Percentiles rank a stretch among this genome's conserved stretches.
These are phyloP conservation scores for Palythoa grandiflora DNA, from an alignment of 92 coral and sea anemone species.

Conservation along the genomic window DNA sequence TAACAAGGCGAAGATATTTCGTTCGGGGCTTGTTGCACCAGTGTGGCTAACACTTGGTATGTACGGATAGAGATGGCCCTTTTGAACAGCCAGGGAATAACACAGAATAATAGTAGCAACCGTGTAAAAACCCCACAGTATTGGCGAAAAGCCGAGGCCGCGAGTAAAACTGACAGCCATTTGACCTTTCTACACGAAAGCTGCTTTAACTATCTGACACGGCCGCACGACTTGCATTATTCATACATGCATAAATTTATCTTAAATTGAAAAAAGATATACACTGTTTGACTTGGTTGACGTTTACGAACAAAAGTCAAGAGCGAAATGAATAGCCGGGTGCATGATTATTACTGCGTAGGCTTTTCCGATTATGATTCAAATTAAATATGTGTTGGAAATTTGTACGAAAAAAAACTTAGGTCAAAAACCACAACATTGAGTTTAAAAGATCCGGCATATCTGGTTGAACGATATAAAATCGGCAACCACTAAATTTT, in stretches of 20 bases:
- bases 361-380: not conserved
- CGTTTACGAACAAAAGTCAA: constrained; percentile 5
- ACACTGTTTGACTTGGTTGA: not conserved
- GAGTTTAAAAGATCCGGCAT: not conserved
- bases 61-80: constrained; percentile 62
- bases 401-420: not conserved
- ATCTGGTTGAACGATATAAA: too few relatives aligned
- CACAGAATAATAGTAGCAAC: constrained; percentile 49
- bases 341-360: not conserved
- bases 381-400: not conserved
- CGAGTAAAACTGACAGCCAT: constrained; percentile 42
- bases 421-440: not conserved
- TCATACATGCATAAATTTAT: constrained; percentile 32
- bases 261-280: not conserved
- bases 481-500: too few relatives aligned
- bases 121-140: constrained; percentile 59
- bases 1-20: constrained; percentile 57
- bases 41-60: constrained; percentile 67
- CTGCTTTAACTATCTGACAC: not conserved
- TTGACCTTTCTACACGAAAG: not conserved
- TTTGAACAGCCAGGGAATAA: constrained; percentile 55
- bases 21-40: constrained; percentile 62
- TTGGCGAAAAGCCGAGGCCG: constrained; percentile 59
- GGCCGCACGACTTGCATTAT: not conserved
- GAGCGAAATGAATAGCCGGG: not conserved